Conservation (phyloP, 2,888 invertebrate species). For the Alcis repandata region DNA sequence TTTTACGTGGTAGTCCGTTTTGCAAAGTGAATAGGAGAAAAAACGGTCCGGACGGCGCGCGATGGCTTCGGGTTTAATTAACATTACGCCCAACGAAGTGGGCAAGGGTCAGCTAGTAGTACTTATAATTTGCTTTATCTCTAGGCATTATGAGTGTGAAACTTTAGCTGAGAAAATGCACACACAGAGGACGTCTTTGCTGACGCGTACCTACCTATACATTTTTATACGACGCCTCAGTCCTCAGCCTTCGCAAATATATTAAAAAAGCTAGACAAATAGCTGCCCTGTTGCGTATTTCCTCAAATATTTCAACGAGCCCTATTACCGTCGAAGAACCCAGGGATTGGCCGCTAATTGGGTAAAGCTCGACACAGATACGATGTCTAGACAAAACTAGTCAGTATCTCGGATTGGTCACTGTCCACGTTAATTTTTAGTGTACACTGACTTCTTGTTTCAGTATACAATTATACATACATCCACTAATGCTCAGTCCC, state of each 20-base stretch:
- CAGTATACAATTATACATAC: constrained; percentile 14
- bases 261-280: neutral
- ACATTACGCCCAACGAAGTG: too few species aligned
- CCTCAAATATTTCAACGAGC: neutral
- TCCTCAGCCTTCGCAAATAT: neutral
- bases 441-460: constrained; percentile 31
- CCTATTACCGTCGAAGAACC: neutral
- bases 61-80: too few species aligned
- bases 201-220: neutral
- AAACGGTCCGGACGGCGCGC: too few species aligned
- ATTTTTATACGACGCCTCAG: neutral
- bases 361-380: neutral
- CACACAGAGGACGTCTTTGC: neutral
- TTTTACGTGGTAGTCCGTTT: too few species aligned
- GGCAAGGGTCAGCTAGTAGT: too few species aligned
- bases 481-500: constrained; percentile 50
- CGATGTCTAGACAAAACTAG: constrained; percentile 6
- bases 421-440: neutral
- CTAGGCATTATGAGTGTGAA: neutral
- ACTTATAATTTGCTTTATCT: neutral
- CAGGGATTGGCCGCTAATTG: neutral
- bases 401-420: constrained; percentile 2
- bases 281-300: neutral
- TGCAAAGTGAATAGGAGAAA: too few species aligned
- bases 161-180: neutral